These are phyloP conservation scores for Sitobion miscanthi DNA, from an alignment of 1,140 invertebrate species.

Conservation along the genomic window DNA sequence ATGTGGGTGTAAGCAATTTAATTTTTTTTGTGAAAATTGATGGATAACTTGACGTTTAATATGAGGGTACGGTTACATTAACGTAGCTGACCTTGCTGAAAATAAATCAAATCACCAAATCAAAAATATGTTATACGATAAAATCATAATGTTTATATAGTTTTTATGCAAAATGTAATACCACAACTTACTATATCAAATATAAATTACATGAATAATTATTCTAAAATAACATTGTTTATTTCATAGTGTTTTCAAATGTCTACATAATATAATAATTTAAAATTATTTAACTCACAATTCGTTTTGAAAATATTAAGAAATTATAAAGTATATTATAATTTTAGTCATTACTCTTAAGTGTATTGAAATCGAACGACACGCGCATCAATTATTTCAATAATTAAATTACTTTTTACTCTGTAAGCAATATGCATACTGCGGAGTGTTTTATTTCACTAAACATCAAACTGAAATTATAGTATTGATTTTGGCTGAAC, in stretches of 20 bases:
- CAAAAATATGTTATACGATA: not conserved
- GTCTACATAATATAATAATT: not conserved
- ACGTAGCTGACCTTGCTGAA: not conserved
- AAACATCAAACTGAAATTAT: not conserved
- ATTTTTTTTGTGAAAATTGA: conserved; percentile 27
- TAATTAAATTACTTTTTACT: not conserved
- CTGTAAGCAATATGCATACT: not conserved
- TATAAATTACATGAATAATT: not conserved
- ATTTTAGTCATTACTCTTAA: not conserved
- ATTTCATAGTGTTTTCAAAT: not conserved
- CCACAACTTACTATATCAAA: not conserved
- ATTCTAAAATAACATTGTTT: not conserved
- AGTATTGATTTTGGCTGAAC: not conserved
- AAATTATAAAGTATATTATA: too few relatives aligned
- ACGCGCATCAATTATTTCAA: not conserved
- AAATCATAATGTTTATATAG: not conserved
- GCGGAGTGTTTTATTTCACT: not conserved
- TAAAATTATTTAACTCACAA: not conserved
- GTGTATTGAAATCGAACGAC: not conserved
- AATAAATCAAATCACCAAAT: not conserved
- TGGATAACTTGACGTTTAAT: conserved; percentile 40
- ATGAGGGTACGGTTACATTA: not conserved
- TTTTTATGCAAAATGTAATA: not conserved
- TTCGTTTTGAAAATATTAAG: not conserved
- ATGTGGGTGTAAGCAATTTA: conserved; percentile 24